Percentiles rank a stretch among this genome's conserved stretches.
Evolutionary conservation across 2,113 vertebrate species (phyloP).

Genomic region (Tetrao urogallus): DNA sequence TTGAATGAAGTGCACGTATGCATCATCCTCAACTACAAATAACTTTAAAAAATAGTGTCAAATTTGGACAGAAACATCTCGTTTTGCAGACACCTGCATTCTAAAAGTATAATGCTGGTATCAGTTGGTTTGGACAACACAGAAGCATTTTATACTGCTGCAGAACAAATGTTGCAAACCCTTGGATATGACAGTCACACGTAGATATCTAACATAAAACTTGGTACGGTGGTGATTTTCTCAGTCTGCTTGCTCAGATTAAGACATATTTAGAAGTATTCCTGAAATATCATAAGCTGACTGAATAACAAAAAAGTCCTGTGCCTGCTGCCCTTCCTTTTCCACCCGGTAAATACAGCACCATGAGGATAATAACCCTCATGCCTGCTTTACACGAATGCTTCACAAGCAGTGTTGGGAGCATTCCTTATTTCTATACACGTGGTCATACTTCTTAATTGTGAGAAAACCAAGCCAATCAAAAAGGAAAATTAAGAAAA

Average conservation of each 20-base stretch:
- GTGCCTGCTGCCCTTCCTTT: not conserved
- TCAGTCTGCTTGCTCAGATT: not conserved
- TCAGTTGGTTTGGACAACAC: not conserved
- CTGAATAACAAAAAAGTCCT: not conserved
- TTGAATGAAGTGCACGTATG: fast-evolving
- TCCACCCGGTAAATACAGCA: not conserved
- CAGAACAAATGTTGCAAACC: not conserved
- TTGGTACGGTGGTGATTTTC: not conserved
- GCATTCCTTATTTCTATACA: not conserved
- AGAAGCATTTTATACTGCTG: not conserved
- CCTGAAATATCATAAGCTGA: not conserved
- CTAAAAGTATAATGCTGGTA: not conserved
- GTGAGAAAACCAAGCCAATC: not conserved
- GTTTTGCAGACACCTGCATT: not conserved
- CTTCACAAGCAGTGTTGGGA: not conserved
- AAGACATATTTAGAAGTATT: not conserved
- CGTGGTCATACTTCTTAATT: not conserved
- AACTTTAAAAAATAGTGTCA: not conserved
- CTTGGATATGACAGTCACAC: fast-evolving
- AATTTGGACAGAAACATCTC: not conserved
- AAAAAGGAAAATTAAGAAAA: constrained; percentile 9
- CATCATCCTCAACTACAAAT: not conserved
- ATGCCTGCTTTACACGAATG: not conserved
- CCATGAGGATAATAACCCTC: not conserved
- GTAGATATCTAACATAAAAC: not conserved